phyloP scores from a whole-genome alignment of 2,888 invertebrate genomes.

The Meloe dianella region DNA sequence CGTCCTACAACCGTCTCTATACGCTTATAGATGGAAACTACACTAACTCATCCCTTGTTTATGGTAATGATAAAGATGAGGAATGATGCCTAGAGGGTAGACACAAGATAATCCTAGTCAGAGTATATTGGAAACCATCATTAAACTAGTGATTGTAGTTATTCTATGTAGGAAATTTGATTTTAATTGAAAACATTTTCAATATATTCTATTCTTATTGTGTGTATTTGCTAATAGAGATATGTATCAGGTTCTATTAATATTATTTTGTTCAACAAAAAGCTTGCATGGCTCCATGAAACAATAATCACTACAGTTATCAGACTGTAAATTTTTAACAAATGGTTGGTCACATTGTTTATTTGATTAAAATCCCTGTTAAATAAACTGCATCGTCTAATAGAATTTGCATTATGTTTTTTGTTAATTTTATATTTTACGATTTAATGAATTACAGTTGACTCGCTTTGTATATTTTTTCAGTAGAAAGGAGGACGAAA shows the following conservation, averaged over 20 bases:
- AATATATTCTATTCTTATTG: not conserved
- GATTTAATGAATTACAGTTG: not conserved
- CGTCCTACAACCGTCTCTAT: conserved; percentile 27
- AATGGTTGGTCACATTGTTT: not conserved
- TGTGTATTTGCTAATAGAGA: not conserved
- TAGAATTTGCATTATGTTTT: not conserved
- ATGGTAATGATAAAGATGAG: not conserved
- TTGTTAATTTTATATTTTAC: not conserved
- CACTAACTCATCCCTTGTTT: conserved; percentile 15
- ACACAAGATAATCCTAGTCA: not conserved
- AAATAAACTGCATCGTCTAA: not conserved
- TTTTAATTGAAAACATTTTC: not conserved
- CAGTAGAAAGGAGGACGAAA: not conserved
- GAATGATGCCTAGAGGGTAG: conserved; percentile 21
- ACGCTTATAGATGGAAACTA: not conserved
- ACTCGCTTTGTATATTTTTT: too few species aligned
- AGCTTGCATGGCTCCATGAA: not conserved
- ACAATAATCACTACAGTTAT: not conserved
- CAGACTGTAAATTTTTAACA: conserved; percentile 2
- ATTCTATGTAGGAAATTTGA: not conserved
- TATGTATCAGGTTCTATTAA: not conserved
- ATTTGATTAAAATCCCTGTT: not conserved
- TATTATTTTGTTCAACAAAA: not conserved
- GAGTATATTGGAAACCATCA: not conserved
- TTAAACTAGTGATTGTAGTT: not conserved